These are phyloP conservation scores for Mythimna vitellina DNA, from an alignment of 2,888 invertebrate species.

Conservation along the genomic window DNA sequence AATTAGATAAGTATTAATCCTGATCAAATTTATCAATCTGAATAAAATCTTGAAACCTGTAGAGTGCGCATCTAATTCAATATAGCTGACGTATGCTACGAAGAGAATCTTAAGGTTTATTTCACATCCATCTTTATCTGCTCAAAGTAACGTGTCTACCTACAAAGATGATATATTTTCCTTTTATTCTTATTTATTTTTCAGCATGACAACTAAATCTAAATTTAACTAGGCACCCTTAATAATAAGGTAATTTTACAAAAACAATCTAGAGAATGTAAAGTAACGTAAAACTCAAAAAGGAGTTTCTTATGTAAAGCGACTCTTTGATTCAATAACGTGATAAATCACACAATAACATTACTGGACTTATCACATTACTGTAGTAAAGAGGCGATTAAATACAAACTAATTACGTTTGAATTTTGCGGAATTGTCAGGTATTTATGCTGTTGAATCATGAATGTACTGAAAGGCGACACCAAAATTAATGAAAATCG, in stretches of 20 bases:
- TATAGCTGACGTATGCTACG: neutral
- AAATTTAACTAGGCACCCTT: neutral
- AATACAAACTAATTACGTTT: neutral
- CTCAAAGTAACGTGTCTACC: neutral
- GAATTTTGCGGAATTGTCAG: neutral
- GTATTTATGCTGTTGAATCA: neutral
- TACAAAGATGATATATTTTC: neutral
- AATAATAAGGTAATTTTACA: neutral
- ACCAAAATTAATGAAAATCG: neutral
- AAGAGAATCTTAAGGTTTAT: neutral
- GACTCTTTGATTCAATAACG: too few species aligned
- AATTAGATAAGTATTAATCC: neutral
- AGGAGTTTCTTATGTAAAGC: too few species aligned
- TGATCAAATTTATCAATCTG: neutral
- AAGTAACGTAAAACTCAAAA: neutral
- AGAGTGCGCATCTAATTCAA: neutral
- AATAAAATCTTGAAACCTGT: neutral
- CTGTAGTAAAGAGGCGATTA: too few species aligned
- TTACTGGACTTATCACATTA: too few species aligned
- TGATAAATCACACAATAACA: too few species aligned
- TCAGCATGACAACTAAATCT: neutral
- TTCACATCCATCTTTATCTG: conserved; percentile 2
- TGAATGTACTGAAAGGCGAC: neutral
- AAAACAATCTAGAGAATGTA: neutral
- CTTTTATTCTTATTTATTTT: neutral